Conservation (phyloP, 2,888 invertebrate genomes). For the Romanomermis culicivorax region DNA sequence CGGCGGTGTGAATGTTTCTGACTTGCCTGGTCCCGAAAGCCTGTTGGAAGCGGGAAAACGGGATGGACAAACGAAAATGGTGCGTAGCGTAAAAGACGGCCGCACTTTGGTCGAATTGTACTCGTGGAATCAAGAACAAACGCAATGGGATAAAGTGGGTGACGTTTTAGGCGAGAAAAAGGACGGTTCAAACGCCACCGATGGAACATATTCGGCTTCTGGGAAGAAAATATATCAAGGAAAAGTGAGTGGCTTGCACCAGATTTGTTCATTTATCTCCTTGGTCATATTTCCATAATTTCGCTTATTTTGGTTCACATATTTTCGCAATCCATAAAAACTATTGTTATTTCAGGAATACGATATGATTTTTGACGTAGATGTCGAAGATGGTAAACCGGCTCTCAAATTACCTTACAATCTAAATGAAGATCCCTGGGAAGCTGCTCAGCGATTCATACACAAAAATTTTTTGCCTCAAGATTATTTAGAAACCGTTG, state of each 20-base stretch:
- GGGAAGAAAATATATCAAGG: slow-evolving; percentile 63
- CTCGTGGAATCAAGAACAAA: slow-evolving; percentile 32
- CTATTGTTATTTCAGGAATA: slow-evolving; percentile 46
- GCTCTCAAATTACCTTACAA: slow-evolving; percentile 77
- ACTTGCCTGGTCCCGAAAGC: slow-evolving; percentile 60
- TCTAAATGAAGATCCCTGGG: slow-evolving; percentile 69
- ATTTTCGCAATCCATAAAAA: too few species aligned
- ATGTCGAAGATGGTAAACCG: slow-evolving; percentile 68
- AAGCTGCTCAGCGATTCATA: slow-evolving; percentile 69
- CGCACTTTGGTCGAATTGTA: slow-evolving; percentile 54
- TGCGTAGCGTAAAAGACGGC: slow-evolving; percentile 37
- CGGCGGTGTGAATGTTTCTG: slow-evolving; percentile 61
- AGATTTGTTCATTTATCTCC: too few species aligned
- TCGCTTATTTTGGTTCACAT: too few species aligned
- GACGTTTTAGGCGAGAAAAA: slow-evolving; percentile 57
- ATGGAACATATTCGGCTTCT: slow-evolving; percentile 35
- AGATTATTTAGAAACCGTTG: slow-evolving; percentile 63
- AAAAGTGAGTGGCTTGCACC: slow-evolving; percentile 43
- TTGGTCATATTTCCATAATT: too few species aligned
- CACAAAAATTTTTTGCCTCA: slow-evolving; percentile 60
- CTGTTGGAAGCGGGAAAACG: slow-evolving; percentile 42
- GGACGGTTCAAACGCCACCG: slow-evolving; percentile 12
- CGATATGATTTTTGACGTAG: slow-evolving; percentile 86
- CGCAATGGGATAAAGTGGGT: slow-evolving; percentile 62
- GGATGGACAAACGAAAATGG: slow-evolving; percentile 64